Evolutionary conservation across 2,888 invertebrate species (phyloP), one percentile per base, ranked within the genome.

Genomic region (Agrotis clavis): DNA sequence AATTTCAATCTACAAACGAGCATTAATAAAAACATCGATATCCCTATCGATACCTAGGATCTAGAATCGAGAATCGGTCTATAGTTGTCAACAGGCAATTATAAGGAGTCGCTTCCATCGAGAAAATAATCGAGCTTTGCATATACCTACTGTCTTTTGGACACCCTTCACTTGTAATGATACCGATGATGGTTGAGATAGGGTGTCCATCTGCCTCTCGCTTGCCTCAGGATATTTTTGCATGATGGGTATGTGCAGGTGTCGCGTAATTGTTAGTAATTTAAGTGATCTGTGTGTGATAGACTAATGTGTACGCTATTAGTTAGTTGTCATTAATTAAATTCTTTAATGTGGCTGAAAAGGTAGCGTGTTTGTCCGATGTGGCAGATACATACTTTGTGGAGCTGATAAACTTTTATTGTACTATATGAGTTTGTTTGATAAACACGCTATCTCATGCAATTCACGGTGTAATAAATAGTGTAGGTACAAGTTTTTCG

Each of bases 81-180:
- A 50, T n/a, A 62, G 56, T 65, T 74, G 78, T 71, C 57, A 77
- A 82, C 67, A 56, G 50, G 65, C 72, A 76, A 80, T 80, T 80
- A 77, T 53, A 35, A 35, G 6, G 35, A 57, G 30, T 18, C 9
- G 57, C 14, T 57, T 18, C 35, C 14, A 35, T 47, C 47, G 14
- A 41, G 41, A 77, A 81, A 79, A 73, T 68, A 74, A 74, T 71
- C 57, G 50, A 51, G 57, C 69, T 79, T 73, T 73, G 79, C 78
- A 83, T 83, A 71, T 48, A 74, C n/a, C n/a, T n/a, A n/a, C 67
- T 67, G 54, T 59, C 59, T 48, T 68, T 64, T 71, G 59, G 70
- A 81, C 67, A 69, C 79, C 69, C 79, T 25, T 48, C 16, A 35
- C 21, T 69, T 81, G 72, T 83, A 81, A 83, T 83, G 79, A 81